phyloP scores from a whole-genome alignment of 2,888 invertebrate genomes.

The Phania funesta region DNA sequence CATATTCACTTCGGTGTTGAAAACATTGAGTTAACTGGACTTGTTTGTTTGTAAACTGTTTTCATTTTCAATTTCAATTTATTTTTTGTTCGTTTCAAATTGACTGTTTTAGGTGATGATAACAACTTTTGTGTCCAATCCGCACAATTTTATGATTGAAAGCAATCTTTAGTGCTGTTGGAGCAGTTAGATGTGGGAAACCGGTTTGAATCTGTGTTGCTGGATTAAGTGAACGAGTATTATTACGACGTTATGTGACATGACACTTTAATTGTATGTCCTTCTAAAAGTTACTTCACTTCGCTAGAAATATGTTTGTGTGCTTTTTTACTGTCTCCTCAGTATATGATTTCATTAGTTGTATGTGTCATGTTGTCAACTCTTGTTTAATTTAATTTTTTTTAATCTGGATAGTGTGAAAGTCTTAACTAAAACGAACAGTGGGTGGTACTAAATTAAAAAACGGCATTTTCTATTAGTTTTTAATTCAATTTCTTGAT shows the following conservation, averaged over 20 bases:
- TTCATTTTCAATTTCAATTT: conserved; percentile 22
- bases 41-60: conserved; percentile 8
- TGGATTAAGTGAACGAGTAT: background rate
- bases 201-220: background rate
- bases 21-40: background rate
- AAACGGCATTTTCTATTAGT: too few species aligned
- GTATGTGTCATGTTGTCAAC: background rate
- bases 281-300: background rate
- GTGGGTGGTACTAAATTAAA: background rate
- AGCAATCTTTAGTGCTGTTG: background rate
- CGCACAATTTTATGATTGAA: conserved; percentile 6
- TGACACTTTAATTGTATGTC: conserved; percentile 40
- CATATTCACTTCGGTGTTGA: background rate
- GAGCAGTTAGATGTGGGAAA: background rate
- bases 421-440: background rate
- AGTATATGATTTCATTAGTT: background rate
- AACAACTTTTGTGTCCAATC: conserved; percentile 9
- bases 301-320: background rate
- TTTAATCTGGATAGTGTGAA: background rate
- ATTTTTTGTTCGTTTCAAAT: conserved; percentile 22
- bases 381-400: background rate
- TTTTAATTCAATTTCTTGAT: too few species aligned
- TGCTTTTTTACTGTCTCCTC: background rate
- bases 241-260: conserved; percentile 21
- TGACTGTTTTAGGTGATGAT: conserved; percentile 36